Conservation (phyloP, 2,888 invertebrate genomes). For the Macaria notata region DNA sequence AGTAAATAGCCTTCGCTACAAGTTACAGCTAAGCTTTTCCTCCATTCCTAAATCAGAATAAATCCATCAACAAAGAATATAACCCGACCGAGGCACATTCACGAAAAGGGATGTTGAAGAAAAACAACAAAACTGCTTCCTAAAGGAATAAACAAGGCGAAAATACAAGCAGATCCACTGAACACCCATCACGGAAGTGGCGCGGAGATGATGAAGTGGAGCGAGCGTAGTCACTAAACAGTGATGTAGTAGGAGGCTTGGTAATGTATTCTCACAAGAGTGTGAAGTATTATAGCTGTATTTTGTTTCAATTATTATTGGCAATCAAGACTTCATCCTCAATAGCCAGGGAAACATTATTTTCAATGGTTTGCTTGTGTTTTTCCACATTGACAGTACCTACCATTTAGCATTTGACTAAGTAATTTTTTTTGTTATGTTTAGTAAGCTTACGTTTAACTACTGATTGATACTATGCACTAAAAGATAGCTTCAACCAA, state of each 20-base stretch:
- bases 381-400: too few relatives aligned
- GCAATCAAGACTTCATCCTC: too few relatives aligned
- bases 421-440: too few relatives aligned
- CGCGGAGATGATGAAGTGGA: not conserved
- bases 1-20: too few relatives aligned
- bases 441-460: too few relatives aligned
- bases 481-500: too few relatives aligned
- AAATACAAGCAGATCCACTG: slow-evolving; percentile 3
- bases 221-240: not conserved
- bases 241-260: not conserved
- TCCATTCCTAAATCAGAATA: not conserved
- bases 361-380: too few relatives aligned
- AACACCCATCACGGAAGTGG: slow-evolving; percentile 2
- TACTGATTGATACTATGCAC: too few relatives aligned
- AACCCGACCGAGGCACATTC: slow-evolving; percentile 1
- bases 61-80: slow-evolving; percentile 2
- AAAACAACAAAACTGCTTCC: slow-evolving; percentile 10
- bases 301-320: too few relatives aligned
- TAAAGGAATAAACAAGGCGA: slow-evolving; percentile 12
- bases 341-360: too few relatives aligned
- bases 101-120: slow-evolving; percentile 14
- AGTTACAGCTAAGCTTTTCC: not conserved
- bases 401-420: too few relatives aligned
- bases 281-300: too few relatives aligned
- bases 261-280: not conserved